Evolutionary conservation across 2,797 vertebrate species (phyloP), one percentile per base, ranked within the genome.

Genomic region (Hozukius guyotensis): DNA sequence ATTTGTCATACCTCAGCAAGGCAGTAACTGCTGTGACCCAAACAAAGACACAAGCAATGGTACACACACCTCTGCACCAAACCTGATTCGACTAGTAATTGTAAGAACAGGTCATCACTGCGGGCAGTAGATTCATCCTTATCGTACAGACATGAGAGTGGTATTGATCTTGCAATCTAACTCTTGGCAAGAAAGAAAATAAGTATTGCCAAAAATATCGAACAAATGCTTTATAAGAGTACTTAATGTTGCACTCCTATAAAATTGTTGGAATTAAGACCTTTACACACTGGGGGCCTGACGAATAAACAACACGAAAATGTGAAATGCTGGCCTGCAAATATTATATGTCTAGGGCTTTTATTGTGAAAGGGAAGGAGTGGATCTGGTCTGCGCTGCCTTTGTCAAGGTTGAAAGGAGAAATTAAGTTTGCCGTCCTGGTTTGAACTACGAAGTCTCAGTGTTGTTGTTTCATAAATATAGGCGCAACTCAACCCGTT

Each of bases 1-100:
- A 89, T 89, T 88, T 88, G 77, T 89, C 82, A 78, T 74, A 72
- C 74, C 65, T 77, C 72, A 77, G 63, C 66, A 88, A 78, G 55
- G 61, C 77, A 80, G 63, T 52, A 59, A 86, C 77, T 69, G 65
- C 76, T 86, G 80, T 78, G 83, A 88, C 67, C 77, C 72, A 72
- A 85, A 84, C 65, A 81, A 64, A 76, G n/a, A 82, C 62, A 76
- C 61, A 49, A 66, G 29, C 32, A 78, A 69, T 49, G 34, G 66
- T 56, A 68, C 66, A 64, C 46, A 69, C 72, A 80, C 67, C 61
- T 64, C 59, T 79, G 59, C 75, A 73, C 8, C 52, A 62, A 67
- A 67, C 31, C 64, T 27, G 10, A 60, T 60, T 69, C 7, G 1
- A 49, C 31, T 57, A 31, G 20, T 46, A 59, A 52, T 12, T 61